Evolutionary conservation across 2,113 vertebrate species (phyloP).

Genomic region (Turnix velox): DNA sequence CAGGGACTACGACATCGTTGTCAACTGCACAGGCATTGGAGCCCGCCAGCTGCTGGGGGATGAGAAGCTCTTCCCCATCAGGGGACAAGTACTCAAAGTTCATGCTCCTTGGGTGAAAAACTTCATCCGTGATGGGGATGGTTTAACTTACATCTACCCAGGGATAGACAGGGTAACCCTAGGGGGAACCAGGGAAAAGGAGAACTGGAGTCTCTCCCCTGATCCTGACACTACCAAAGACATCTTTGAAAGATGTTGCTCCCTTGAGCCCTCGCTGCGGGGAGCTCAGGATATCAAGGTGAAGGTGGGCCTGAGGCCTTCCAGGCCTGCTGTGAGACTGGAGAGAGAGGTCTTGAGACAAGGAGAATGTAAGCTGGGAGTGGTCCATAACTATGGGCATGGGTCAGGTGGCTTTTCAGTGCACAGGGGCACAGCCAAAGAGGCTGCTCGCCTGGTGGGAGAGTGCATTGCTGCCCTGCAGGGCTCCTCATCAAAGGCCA

Average conservation of each 20-base stretch:
- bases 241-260: slow-evolving; percentile 81
- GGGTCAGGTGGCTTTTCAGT: slow-evolving; percentile 81
- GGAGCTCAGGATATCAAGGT: slow-evolving; percentile 58
- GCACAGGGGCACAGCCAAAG: slow-evolving; percentile 85
- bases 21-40: slow-evolving; percentile 89
- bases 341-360: slow-evolving; percentile 74
- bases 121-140: slow-evolving; percentile 83
- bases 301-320: slow-evolving; percentile 86
- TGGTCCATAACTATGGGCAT: slow-evolving; percentile 94
- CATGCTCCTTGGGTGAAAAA: slow-evolving; percentile 90
- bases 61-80: slow-evolving; percentile 68
- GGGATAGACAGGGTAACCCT: slow-evolving; percentile 76
- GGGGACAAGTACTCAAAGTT: slow-evolving; percentile 86
- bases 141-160: slow-evolving; percentile 86
- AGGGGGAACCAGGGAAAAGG: slow-evolving; percentile 84
- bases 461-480: slow-evolving; percentile 64
- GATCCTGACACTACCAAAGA: slow-evolving; percentile 65
- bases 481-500: slow-evolving; percentile 11
- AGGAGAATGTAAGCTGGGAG: slow-evolving; percentile 49
- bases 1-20: slow-evolving; percentile 75
- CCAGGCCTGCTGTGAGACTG: slow-evolving; percentile 73
- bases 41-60: slow-evolving; percentile 78
- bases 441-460: slow-evolving; percentile 76
- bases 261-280: slow-evolving; percentile 82
- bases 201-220: slow-evolving; percentile 75